Evolutionary conservation across 2,888 invertebrate species (phyloP), one percentile per base, ranked within the genome.

Genomic region (Glaucopsyche alexis): DNA sequence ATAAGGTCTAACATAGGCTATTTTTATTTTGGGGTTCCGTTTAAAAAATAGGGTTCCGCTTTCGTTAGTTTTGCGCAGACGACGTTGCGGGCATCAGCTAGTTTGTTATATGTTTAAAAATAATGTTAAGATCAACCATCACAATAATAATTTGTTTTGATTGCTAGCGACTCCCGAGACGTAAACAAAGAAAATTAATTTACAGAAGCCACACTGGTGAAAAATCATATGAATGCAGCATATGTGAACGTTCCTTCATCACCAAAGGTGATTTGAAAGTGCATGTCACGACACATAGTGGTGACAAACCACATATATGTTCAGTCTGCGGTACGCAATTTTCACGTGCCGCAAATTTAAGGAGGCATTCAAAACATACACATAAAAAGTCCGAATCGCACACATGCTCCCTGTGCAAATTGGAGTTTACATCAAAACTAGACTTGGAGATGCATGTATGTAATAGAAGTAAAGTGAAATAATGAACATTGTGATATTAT

Each of bases 181-280:
- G 13, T 13, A 13, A 47, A 47, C 4, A 47, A 11, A 13, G 13
- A 4, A 47, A 47, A 47, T 60, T 75, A 75, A 72, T 64, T 88
- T 86, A 29, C 84, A 93, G 93, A 74, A 82, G 87, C 60, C 93
- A 93, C 75, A 93, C 93, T 0, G 93, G 93, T 0, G 93, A 93
- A 77, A 92, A 89, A 76, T 92, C 90, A 55, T 92, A 86, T 72
- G 89, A 88, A 74, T 93, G 93, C 47, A 84, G 85, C 45, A 84
- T 82, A 0, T 93, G 93, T 72, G 80, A 83, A 7, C 84, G 86
- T 8, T 88, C 90, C 0, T 93, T 93, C 74, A 92, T 93, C 64
- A 90, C 91, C 0, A 85, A 88, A 38, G 87, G 91, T 69, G 92
- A 92, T 76, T 79, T 93, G n/a, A 93, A 89, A 71, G 89, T 89